These are phyloP conservation scores for Micromesistius poutassou DNA, from an alignment of 2,797 vertebrate species.

Conservation along the genomic window DNA sequence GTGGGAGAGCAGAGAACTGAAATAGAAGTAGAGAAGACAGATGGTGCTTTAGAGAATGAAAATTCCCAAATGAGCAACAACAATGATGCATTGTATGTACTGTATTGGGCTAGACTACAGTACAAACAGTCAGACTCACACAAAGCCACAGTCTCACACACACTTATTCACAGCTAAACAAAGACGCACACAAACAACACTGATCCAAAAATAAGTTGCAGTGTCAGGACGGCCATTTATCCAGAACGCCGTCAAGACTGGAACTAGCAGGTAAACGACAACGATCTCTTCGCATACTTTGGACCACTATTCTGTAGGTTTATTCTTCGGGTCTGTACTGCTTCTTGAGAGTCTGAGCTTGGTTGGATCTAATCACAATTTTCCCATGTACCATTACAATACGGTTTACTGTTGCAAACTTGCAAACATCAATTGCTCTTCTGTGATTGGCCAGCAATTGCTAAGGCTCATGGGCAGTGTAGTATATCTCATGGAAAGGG, in stretches of 20 bases:
- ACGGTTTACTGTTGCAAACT: neutral
- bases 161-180: constrained; percentile 5
- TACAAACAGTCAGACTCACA: neutral
- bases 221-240: neutral
- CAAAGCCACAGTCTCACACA: constrained; percentile 1
- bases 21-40: neutral
- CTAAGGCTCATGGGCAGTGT: neutral
- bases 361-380: neutral
- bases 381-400: neutral
- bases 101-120: neutral
- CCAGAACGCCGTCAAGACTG: neutral
- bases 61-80: neutral
- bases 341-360: neutral
- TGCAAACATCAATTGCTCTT: neutral
- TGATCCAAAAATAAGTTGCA: neutral
- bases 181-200: constrained; percentile 25
- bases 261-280: neutral
- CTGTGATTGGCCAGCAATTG: neutral
- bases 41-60: constrained; percentile 4
- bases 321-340: neutral
- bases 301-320: neutral
- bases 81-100: neutral
- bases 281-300: neutral
- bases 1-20: neutral
- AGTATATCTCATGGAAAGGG: neutral